Base-by-base conservation (phyloP, 2,113 vertebrate species). In the Salminus brasiliensis region DNA sequence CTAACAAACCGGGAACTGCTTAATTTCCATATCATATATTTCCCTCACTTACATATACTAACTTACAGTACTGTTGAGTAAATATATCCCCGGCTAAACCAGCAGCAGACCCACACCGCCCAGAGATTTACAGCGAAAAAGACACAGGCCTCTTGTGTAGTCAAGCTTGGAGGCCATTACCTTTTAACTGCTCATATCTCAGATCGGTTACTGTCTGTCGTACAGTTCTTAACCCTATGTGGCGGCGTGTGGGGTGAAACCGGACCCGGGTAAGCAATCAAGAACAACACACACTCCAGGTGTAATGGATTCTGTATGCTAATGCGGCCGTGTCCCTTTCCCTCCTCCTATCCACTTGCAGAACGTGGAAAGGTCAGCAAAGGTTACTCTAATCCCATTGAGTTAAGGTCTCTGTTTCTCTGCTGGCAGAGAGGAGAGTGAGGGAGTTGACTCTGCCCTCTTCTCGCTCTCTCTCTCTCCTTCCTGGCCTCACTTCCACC, bases 141-240 rank as follows among this genome's bases (percentile, higher is more conserved):
- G 72, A 41, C 27, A 3, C 23, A 30, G 23, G 72, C 41, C 59
- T 43, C 53, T 63, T 27, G 34, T 59, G 62, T 70, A 74, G 70
- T 83, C 60, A 71, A 49, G n/a, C 29, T 43, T 59, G 57, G 27
- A 57, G 2, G 18, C 60, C 36, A 68, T 69, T 74, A 47, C 67
- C n/a, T 49, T 75, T 55, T 49, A 77, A 74, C 41, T 71, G 23
- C 34, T 25, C 55, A 78, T 62, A 45, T 75, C 55, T 83, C 34
- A 47, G 74, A 81, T 79, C 69, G 39, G 52, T 84, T 78, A 78
- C 82, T 9, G 47, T 43, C 69, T 27, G 27, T 36, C 4, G 29
- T 63, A 47, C 71, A 76, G 63, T 62, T 68, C 43, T 70, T 78
- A 72, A 52, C 45, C 36, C 16, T 57, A 32, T 62, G 32, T 62